phyloP scores from a whole-genome alignment of 2,888 invertebrate species.

The Lamellibrachia satsuma region DNA sequence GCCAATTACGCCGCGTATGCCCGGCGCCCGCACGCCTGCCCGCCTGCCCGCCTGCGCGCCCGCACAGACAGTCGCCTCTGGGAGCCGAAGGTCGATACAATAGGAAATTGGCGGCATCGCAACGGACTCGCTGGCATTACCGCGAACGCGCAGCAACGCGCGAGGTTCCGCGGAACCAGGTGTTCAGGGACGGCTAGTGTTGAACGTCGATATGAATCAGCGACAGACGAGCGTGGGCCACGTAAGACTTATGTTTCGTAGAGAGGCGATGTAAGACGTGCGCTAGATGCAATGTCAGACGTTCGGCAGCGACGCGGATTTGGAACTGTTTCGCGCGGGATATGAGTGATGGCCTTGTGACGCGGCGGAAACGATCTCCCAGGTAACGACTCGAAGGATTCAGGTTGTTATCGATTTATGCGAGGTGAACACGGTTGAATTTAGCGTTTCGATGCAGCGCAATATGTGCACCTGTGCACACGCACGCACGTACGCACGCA shows the following conservation, averaged over 20 bases:
- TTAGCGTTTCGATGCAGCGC: not conserved
- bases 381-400: not conserved
- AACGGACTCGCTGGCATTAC: not conserved
- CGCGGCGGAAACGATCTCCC: not conserved
- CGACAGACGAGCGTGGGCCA: not conserved
- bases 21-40: not conserved
- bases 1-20: slow-evolving; percentile 10
- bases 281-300: not conserved
- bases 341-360: not conserved
- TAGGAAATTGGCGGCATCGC: slow-evolving; percentile 13
- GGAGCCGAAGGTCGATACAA: slow-evolving; percentile 9
- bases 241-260: not conserved
- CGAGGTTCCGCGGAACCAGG: not conserved
- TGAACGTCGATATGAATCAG: not conserved
- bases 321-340: not conserved
- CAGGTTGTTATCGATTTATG: not conserved
- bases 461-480: not conserved
- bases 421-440: not conserved
- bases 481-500: not conserved
- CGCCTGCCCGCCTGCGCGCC: not conserved
- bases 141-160: not conserved
- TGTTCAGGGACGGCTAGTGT: not conserved
- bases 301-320: not conserved
- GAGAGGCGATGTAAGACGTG: not conserved
- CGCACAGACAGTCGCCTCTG: not conserved